phyloP scores from a whole-genome alignment of 2,888 invertebrate species.

The Meganola albula region DNA sequence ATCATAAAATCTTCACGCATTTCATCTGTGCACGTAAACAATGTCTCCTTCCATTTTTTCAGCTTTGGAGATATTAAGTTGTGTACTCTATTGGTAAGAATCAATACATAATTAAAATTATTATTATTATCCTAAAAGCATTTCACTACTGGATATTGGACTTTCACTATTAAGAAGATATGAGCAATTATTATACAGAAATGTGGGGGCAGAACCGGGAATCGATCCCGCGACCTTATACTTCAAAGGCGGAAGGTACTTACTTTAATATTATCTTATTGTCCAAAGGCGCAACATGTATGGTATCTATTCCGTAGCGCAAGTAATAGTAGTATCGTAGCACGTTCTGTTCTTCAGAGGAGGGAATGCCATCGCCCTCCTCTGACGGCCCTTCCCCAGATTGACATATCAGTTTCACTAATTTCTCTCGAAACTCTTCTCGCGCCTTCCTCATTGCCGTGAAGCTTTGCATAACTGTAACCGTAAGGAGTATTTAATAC shows the following conservation, averaged over 20 bases:
- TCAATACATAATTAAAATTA: too few species aligned
- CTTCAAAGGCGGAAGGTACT: slow-evolving; percentile 4
- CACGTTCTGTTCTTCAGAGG: slow-evolving; percentile 81
- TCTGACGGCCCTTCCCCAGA: slow-evolving; percentile 63
- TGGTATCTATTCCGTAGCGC: slow-evolving; percentile 92
- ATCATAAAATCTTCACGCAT: slow-evolving; percentile 91
- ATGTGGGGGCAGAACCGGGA: too few species aligned
- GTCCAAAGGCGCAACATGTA: slow-evolving; percentile 91
- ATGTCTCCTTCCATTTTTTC: slow-evolving; percentile 78
- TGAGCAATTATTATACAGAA: too few species aligned
- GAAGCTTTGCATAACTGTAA: slow-evolving; percentile 82
- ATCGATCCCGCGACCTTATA: too few species aligned
- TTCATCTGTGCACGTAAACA: slow-evolving; percentile 83
- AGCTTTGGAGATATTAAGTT: slow-evolving; percentile 80
- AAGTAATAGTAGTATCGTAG: slow-evolving; percentile 93
- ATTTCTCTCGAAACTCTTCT: slow-evolving; percentile 88
- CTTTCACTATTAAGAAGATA: too few species aligned
- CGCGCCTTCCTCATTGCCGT: slow-evolving; percentile 84
- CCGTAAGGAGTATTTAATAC: too few species aligned
- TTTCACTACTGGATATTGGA: neutral
- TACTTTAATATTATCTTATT: slow-evolving; percentile 82
- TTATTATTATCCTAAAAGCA: too few species aligned
- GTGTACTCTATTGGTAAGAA: slow-evolving; percentile 77
- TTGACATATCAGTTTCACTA: slow-evolving; percentile 85
- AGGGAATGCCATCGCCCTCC: slow-evolving; percentile 65